Evolutionary conservation across 1,140 invertebrate genomes (phyloP), one percentile per base, ranked within the genome.

Genomic region (Drosophila rhopaloa): DNA sequence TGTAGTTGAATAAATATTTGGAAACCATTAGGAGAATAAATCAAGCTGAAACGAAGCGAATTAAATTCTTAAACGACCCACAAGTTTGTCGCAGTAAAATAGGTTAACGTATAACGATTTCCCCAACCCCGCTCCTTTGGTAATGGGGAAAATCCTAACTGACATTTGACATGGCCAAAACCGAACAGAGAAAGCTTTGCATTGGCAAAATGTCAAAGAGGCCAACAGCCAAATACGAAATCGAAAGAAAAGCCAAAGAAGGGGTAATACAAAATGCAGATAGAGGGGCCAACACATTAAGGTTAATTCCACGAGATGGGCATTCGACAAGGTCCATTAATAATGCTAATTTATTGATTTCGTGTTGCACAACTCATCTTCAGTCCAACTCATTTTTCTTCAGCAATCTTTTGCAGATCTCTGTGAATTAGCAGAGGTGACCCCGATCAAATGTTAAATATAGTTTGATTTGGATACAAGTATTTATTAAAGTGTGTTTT

Each of bases 301-400:
- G 67, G 67, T 71, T 71, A 70, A 71, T 71, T 70, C 65, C 37
- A 65, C 29, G 47, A 43, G 29, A 68, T 66, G 46, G 46, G 37
- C 67, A 50, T 32, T 70, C 50, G 62, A 48, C 19, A 41, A 24
- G 35, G 35, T 57, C 67, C 67, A 71, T 71, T 70, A 70, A 70
- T 71, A 70, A 70, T 71, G 50, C 48, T 50, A 70, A 71, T 71
- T 71, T 70, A 71, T 71, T 48, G 67, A 71, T 71, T 71, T 70
- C 38, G 32, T 19, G 24, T 55, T 66, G 48, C 40, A 24, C 35
- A 37, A 70, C 46, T 46, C 8, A 47, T 13, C 24, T 43, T 58
- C 35, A 1, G 29, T 8, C 24, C 9, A 37, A 70, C n/a, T 24
- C 41, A 47, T 47, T 70, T 67, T 35, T 43, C 61, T 43, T 46